Evolutionary conservation across 2,113 vertebrate species (phyloP).

Genomic region (Aythya baeri): DNA sequence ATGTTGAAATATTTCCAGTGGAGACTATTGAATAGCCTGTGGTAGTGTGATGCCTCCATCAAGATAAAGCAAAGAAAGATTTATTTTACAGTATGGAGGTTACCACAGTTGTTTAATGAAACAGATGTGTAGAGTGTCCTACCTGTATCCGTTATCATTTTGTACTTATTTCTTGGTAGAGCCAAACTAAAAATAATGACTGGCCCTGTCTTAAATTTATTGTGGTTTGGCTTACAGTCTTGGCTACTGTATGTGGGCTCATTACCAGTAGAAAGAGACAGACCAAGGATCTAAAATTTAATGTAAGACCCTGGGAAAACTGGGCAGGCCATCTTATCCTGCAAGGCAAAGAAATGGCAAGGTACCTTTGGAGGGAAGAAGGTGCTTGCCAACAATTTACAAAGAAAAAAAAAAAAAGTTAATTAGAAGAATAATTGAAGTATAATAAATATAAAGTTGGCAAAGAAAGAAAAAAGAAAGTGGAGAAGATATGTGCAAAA

Average conservation of each 20-base stretch:
- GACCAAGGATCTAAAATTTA: not conserved
- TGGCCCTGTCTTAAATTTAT: not conserved
- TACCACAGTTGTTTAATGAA: not conserved
- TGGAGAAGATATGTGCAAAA: not conserved
- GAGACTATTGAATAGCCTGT: not conserved
- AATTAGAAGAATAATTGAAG: not conserved
- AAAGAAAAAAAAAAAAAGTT: not conserved
- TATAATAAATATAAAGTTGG: not conserved
- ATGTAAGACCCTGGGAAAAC: not conserved
- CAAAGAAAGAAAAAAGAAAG: not conserved
- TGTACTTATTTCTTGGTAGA: not conserved
- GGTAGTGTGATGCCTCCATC: not conserved
- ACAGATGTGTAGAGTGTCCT: not conserved
- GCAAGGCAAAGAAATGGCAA: not conserved
- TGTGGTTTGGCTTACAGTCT: not conserved
- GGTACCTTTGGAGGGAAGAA: not conserved
- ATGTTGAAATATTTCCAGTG: not conserved
- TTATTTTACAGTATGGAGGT: not conserved
- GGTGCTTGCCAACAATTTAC: not conserved
- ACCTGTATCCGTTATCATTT: not conserved
- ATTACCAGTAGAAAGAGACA: not conserved
- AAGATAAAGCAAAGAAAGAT: not conserved
- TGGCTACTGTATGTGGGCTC: not conserved
- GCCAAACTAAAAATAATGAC: not conserved
- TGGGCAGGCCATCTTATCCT: not conserved